Evolutionary conservation across 2,888 invertebrate species (phyloP), one percentile per base, ranked within the genome.

Genomic region (Ptychoptera contaminata): DNA sequence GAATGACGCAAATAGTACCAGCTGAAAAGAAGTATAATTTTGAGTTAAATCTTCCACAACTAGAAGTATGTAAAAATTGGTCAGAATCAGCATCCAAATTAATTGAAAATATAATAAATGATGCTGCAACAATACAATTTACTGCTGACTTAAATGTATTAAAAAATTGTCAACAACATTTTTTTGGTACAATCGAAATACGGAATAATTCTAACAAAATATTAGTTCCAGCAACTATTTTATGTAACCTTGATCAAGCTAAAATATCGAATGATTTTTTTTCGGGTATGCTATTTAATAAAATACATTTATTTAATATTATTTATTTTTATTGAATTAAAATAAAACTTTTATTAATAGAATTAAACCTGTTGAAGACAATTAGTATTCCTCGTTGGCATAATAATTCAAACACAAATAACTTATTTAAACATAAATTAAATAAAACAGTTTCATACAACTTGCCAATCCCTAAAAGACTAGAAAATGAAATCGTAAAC

Each of bases 11-110:
- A 34, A 23, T 42, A 16, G 1, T 42, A 2, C 42, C 42, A 7
- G 23, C 34, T 8, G 42, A 42, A 42, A 16, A 36, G 36, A 35
- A 4, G 15, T 42, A 16, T 42, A 32, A 41, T 34, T 41, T 41
- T 15, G 14, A 6, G 3, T 8, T 16, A 41, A 2, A 16, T n/a
- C 10, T 12, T 16, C 6, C 16, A 8, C 16, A 29, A 29, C 11
- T 15, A 34, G 2, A 2, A 9, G 12, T 35, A n/a, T 11, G 8
- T n/a, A 34, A 16, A 16, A 35, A 35, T 23, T 42, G 42, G 42
- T 42, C 42, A 1, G 23, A 34, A 12, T 12, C 30, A 23, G 34
- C 35, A 5, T 16, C 34, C 10, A 35, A 42, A 6, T 14, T 34
- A 14, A 34, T 42, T 35, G 30, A 23, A 23, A 35, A 34, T n/a